Evolutionary conservation across 2,113 vertebrate species (phyloP), one percentile per base, ranked within the genome.

Genomic region (Leptobrachium ailaonicum): DNA sequence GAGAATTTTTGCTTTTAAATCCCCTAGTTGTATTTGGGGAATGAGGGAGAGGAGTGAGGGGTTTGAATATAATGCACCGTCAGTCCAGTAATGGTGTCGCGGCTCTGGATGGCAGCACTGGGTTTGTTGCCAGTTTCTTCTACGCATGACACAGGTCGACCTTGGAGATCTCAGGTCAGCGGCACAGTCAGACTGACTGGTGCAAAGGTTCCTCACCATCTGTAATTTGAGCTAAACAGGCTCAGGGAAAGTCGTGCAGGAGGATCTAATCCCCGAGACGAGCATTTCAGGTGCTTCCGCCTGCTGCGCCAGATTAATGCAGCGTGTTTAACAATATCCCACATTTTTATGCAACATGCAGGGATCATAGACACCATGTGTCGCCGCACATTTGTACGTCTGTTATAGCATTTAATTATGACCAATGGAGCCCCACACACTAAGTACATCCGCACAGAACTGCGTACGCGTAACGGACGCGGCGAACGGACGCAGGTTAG

Each of bases 201-300:
- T 76, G 44, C 58, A 60, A 53, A 8, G 53, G 54, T 32, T 50
- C 47, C 20, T 13, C 9, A 62, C 66, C 8, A 8, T 2, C 75
- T 20, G 75, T n/a, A 76, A 76, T 53, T 9, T 43, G 66, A 71
- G 54, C 42, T 70, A 60, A 6, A 64, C 20, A 20, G 32, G 2
- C 64, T 7, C 41, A 60, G 9, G 44, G 75, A 77, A 56, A 68
- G 13, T 7, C 43, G 47, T 10, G n/a, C 67, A 11, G 4, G 10
- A 14, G 13, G 56, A 60, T 50, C 8, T 50, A 63, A 76, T 6
- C 42, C 1, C 6, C 2, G 54, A 12, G 6, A 32, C n/a, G 50
- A 40, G 73, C 20, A 53, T 47, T 14, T 1, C 75, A 77, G 75
- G 66, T 77, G 75, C 75, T 44, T 77, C 66, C 53, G 10, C 10